phyloP scores from a whole-genome alignment of 2,888 invertebrate species.

The Sarcophaga carnaria region DNA sequence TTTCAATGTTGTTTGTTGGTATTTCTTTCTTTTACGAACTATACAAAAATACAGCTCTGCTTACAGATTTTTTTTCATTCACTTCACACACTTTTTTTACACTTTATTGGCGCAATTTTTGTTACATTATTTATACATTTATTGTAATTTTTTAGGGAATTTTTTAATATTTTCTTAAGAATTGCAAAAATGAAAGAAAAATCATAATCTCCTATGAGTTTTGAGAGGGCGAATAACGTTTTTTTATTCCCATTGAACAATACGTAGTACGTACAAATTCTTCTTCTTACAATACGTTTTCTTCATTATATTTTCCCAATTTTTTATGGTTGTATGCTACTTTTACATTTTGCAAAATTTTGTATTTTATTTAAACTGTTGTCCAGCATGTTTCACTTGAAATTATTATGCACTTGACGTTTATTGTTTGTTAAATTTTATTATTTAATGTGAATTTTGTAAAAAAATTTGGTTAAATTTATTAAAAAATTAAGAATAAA shows the following conservation, averaged over 20 bases:
- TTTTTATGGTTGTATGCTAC: conserved; percentile 48
- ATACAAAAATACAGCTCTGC: conserved; percentile 69
- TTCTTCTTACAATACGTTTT: conserved; percentile 55
- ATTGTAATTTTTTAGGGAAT: not conserved
- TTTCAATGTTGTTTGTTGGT: conserved; percentile 59
- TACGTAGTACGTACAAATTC: conserved; percentile 58
- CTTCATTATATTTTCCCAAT: conserved; percentile 52
- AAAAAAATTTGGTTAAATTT: conserved; percentile 54
- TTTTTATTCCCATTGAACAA: conserved; percentile 47
- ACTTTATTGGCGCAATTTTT: conserved; percentile 76
- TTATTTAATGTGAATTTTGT: conserved; percentile 15
- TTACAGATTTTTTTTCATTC: conserved; percentile 59
- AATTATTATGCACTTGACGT: conserved; percentile 44
- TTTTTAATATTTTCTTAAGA: conserved; percentile 7
- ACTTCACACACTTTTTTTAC: conserved; percentile 72
- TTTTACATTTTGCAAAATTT: conserved; percentile 55
- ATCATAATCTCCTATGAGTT: not conserved
- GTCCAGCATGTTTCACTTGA: conserved; percentile 13
- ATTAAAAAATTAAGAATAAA: conserved; percentile 67
- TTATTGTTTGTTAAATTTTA: conserved; percentile 13
- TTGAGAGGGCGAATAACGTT: conserved; percentile 18
- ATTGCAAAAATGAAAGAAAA: not conserved
- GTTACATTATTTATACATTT: conserved; percentile 54
- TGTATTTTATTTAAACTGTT: conserved; percentile 23
- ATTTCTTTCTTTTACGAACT: conserved; percentile 42